These are phyloP conservation scores for Pseudococcus jackbeardsleyi DNA, from an alignment of 2,888 invertebrate species.

Conservation along the genomic window DNA sequence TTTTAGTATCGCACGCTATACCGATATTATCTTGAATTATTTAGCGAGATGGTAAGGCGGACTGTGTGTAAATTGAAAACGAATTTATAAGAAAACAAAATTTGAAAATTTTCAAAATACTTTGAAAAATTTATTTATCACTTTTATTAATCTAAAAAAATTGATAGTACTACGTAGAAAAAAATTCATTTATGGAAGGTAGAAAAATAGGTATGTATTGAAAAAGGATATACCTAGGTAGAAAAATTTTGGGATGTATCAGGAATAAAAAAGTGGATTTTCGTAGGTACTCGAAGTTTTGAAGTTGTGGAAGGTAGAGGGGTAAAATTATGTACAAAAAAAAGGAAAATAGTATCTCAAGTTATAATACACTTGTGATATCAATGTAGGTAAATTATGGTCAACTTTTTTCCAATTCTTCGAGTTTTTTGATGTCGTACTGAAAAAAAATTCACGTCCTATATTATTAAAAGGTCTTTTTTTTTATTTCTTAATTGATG, in stretches of 20 bases:
- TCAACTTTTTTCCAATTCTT: conserved; percentile 35
- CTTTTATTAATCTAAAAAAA: background rate
- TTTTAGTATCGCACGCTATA: background rate
- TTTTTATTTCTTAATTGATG: background rate
- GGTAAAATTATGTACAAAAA: background rate
- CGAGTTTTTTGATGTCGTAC: conserved; percentile 56
- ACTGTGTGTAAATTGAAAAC: background rate
- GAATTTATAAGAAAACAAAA: background rate
- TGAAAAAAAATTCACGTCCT: background rate
- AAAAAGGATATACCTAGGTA: background rate
- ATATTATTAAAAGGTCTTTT: background rate
- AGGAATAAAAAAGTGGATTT: too few species aligned
- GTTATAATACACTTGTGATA: background rate
- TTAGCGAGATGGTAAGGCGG: background rate
- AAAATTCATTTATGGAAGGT: too few species aligned
- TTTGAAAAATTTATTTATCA: background rate
- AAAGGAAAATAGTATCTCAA: background rate
- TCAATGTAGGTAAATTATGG: background rate
- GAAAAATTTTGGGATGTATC: too few species aligned
- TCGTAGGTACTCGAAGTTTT: too few species aligned
- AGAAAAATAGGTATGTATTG: background rate
- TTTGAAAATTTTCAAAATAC: background rate
- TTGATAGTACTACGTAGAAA: too few species aligned
- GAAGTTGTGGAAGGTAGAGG: too few species aligned
- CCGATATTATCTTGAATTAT: background rate